phyloP scores from a whole-genome alignment of 2,888 invertebrate species.

The Limnephilus marmoratus region DNA sequence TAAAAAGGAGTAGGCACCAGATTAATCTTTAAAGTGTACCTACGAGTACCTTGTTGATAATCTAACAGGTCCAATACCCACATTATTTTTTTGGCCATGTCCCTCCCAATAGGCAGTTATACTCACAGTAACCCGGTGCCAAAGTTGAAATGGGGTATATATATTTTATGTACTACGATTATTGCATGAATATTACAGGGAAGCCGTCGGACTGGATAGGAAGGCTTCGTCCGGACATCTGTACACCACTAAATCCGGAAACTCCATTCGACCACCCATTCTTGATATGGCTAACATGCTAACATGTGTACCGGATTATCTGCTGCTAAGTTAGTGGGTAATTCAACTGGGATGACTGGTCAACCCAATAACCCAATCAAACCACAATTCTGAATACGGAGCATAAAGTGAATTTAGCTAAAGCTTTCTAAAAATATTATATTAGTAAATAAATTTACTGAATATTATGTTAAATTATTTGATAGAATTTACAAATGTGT shows the following conservation, averaged over 20 bases:
- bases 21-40: neutral
- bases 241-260: neutral
- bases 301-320: neutral
- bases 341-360: neutral
- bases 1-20: too few species aligned
- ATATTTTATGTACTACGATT: neutral
- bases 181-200: neutral
- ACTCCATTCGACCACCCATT: neutral
- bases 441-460: neutral
- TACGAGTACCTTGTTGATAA: neutral
- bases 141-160: neutral
- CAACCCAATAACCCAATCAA: neutral
- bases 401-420: neutral
- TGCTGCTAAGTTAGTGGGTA: neutral
- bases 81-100: neutral
- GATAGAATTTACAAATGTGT: too few species aligned
- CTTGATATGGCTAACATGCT: neutral
- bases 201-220: neutral
- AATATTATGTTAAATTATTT: too few species aligned
- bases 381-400: neutral
- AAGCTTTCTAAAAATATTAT: neutral
- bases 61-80: neutral
- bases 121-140: neutral
- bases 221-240: neutral
- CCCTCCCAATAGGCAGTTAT: neutral